These are phyloP conservation scores for Lochmaea capreae DNA, from an alignment of 2,888 invertebrate species.

Conservation along the genomic window DNA sequence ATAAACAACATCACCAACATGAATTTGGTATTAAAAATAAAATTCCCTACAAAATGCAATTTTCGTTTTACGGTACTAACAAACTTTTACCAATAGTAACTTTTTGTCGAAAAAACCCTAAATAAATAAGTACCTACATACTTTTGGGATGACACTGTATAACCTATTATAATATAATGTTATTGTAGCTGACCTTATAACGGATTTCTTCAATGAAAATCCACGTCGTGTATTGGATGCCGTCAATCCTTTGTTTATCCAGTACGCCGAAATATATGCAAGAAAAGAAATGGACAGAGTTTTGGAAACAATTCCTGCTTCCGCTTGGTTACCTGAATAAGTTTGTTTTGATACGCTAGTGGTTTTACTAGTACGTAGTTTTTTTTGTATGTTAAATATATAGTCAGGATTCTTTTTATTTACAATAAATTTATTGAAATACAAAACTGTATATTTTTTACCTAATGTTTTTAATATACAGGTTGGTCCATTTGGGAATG, in stretches of 20 bases:
- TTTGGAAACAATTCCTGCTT: slow-evolving; percentile 70
- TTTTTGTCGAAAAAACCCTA: too few species aligned
- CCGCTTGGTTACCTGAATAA: slow-evolving; percentile 69
- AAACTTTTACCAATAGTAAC: too few species aligned
- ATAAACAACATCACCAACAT: too few species aligned
- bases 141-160: too few species aligned
- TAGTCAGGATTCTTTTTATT: neutral
- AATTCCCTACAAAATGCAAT: too few species aligned
- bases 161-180: neutral
- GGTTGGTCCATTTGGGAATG: too few species aligned
- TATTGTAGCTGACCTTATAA: slow-evolving; percentile 73
- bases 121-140: too few species aligned
- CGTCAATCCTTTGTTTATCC: slow-evolving; percentile 76
- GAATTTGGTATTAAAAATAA: too few species aligned
- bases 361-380: neutral
- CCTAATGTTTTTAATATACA: too few species aligned
- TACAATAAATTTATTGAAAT: neutral
- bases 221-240: slow-evolving; percentile 75
- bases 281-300: slow-evolving; percentile 72
- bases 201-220: slow-evolving; percentile 77
- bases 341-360: neutral
- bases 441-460: too few species aligned
- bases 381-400: neutral
- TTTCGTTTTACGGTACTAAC: too few species aligned
- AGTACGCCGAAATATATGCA: slow-evolving; percentile 73